Base-by-base conservation (phyloP, 2,797 vertebrate species). In the Sebastiscus tertius region DNA sequence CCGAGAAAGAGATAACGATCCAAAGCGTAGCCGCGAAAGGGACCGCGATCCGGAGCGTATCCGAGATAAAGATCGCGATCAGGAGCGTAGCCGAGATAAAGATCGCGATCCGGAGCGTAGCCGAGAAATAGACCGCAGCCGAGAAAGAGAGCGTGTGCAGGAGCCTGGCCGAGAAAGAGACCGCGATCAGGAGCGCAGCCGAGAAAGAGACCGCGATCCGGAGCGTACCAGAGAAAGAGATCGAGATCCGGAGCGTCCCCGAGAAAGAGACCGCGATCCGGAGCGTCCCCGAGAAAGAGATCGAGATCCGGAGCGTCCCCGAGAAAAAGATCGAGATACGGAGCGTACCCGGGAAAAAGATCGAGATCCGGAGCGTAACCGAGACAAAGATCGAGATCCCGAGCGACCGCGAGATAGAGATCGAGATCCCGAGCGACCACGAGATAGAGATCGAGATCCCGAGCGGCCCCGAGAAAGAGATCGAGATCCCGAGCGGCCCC, bases 161-260 rank as follows among this genome's bases (percentile, higher is more conserved):
- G 92, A 93, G n/a, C 83, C 87, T 5, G 86, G 72, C 58, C 58
- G 91, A 60, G 93, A 93, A 63, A 76, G 88, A 80, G 91, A 92
- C 1, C 85, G 87, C 59, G 64, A 94, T 20, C 42, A n/a, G 0
- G 92, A 93, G 18, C 82, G 88, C 3, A 88, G 76, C 59, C 49
- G 95, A 68, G 97, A 98, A 14, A 85, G 92, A 62, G 94, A 94
- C 4, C 77, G 84, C 2, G 92, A 95, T 26, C 49, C 33, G 0
- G 92, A 94, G 20, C 82, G 89, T 2, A 88, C 61, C 54, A 59
- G 95, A 71, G 97, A 98, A 14, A 86, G 92, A 63, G 94, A 94
- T 2, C 75, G 80, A 1, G 92, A 94, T 24, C 27, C 18, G 0
- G 92, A 94, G 24, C 83, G 89, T 4, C 86, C 71, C 54, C 56